phyloP scores from a whole-genome alignment of 2,113 vertebrate genomes.

The Patagioenas fasciata region DNA sequence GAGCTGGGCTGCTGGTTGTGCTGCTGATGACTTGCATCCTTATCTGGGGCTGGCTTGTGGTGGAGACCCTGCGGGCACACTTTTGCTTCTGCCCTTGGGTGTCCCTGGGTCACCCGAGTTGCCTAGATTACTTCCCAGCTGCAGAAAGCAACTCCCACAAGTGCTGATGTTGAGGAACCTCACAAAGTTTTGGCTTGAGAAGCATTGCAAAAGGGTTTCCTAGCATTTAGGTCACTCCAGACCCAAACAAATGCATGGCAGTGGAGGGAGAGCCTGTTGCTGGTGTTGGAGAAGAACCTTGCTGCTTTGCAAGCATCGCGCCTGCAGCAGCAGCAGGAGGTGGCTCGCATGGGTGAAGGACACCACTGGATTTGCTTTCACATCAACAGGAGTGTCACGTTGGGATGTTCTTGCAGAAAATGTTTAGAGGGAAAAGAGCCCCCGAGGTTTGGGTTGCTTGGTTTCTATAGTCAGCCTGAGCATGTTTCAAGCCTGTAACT shows the following conservation, averaged over 20 bases:
- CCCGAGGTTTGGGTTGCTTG: background rate
- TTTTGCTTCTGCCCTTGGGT: background rate
- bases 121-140: background rate
- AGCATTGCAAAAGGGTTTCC: background rate
- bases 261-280: background rate
- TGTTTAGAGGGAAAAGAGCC: background rate
- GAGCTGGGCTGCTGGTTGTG: background rate
- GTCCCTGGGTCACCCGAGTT: background rate
- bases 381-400: background rate
- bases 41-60: background rate
- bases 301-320: background rate
- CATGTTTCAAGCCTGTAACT: background rate
- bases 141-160: background rate
- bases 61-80: background rate
- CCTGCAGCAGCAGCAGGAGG: background rate
- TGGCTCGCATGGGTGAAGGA: background rate
- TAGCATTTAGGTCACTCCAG: background rate
- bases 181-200: background rate
- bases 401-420: background rate
- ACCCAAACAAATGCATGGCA: background rate
- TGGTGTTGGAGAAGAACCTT: background rate
- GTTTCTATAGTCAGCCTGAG: background rate
- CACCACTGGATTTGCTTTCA: background rate
- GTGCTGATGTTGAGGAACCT: background rate
- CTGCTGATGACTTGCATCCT: background rate